These are phyloP conservation scores for Tringa solitaria DNA, from an alignment of 2,113 vertebrate genomes.

Conservation along the genomic window DNA sequence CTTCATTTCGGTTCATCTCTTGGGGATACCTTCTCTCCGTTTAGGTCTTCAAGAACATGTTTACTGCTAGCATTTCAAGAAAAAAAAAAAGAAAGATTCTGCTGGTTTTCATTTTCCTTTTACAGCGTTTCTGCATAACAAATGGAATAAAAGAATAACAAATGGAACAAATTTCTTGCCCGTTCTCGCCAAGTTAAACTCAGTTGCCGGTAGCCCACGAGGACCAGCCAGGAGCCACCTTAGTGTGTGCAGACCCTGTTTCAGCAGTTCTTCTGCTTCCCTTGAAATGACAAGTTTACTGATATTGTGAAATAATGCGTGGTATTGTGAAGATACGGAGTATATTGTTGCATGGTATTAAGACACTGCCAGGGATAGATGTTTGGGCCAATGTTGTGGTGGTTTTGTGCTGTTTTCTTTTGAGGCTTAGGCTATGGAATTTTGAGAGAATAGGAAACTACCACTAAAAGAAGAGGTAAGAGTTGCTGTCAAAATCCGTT, in stretches of 20 bases:
- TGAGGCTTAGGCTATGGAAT: not conserved
- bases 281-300: not conserved
- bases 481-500: not conserved
- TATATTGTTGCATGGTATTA: not conserved
- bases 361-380: not conserved
- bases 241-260: not conserved
- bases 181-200: not conserved
- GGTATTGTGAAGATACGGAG: accelerated
- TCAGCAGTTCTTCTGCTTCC: not conserved
- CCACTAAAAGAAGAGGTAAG: not conserved
- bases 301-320: not conserved
- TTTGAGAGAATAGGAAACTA: not conserved
- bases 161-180: not conserved
- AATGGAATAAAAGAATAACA: not conserved
- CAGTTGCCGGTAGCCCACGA: not conserved
- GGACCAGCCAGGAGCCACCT: not conserved
- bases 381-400: too few species aligned
- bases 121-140: not conserved
- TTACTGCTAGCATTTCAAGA: not conserved
- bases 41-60: not conserved
- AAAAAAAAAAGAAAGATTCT: not conserved
- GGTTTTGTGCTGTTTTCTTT: not conserved
- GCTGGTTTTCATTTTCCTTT: not conserved
- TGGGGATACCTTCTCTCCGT: not conserved
- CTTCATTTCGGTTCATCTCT: not conserved